phyloP scores from a whole-genome alignment of 1,140 invertebrate genomes.

The Drosophila baimaii region DNA sequence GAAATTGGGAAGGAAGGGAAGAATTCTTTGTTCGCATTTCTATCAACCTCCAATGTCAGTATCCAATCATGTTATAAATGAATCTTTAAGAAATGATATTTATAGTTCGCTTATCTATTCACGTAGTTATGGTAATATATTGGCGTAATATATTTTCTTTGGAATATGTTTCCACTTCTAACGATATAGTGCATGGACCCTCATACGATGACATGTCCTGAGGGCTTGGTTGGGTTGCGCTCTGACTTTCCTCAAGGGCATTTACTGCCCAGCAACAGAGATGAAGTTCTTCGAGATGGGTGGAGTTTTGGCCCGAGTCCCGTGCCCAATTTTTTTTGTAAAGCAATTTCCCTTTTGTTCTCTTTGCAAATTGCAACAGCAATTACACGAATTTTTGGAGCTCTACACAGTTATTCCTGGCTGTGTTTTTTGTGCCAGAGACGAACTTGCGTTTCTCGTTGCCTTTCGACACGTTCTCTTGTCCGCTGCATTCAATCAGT shows the following conservation, averaged over 20 bases:
- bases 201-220: neutral
- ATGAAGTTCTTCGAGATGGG: conserved; percentile 11
- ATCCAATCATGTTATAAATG: too few species aligned
- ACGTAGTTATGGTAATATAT: too few species aligned
- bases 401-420: conserved; percentile 56
- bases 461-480: conserved; percentile 55
- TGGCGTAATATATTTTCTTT: too few species aligned
- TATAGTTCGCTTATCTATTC: too few species aligned
- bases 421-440: neutral
- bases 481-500: conserved; percentile 65
- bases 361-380: conserved; percentile 60
- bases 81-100: too few species aligned
- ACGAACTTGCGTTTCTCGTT: conserved; percentile 3
- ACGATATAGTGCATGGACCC: neutral
- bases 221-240: neutral
- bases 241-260: conserved; percentile 70
- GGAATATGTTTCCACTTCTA: too few species aligned
- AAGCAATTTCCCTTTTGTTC: conserved; percentile 37
- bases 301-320: conserved; percentile 29
- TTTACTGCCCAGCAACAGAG: conserved; percentile 7
- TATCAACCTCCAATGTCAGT: too few species aligned
- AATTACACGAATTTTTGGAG: conserved; percentile 68
- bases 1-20: neutral
- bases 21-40: too few species aligned
- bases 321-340: conserved; percentile 29